Conservation (phyloP, 2,113 vertebrate species). For the Myotis brandtii region DNA sequence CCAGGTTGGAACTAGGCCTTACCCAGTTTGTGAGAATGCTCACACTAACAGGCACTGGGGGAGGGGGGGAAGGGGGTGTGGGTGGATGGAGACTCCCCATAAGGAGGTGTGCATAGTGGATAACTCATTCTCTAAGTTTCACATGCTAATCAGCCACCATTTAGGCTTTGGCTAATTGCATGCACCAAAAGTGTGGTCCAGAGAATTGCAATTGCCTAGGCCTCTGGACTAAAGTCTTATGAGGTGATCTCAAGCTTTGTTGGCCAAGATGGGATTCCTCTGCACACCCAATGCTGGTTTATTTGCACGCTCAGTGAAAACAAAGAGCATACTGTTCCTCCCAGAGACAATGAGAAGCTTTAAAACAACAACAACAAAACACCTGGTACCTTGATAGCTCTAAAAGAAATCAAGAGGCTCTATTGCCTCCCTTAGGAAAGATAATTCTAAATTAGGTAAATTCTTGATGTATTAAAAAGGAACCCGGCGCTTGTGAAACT, state of each 20-base stretch:
- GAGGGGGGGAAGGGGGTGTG: accelerated
- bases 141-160: not conserved
- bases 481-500: not conserved
- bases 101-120: not conserved
- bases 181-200: not conserved
- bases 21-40: not conserved
- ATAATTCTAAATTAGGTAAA: not conserved
- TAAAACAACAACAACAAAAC: not conserved
- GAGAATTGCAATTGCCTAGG: not conserved
- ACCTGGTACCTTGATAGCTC: not conserved
- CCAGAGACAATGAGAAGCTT: not conserved
- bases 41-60: not conserved
- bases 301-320: not conserved
- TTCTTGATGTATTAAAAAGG: not conserved
- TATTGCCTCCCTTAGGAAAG: not conserved
- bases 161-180: not conserved
- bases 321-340: not conserved
- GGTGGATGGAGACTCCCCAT: no score
- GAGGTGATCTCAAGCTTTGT: not conserved
- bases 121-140: not conserved
- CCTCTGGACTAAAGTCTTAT: not conserved
- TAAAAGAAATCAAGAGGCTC: not conserved
- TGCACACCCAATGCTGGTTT: not conserved
- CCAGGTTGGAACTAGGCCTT: not conserved
- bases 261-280: not conserved